phyloP scores from a whole-genome alignment of 2,888 invertebrate genomes.

The Piscicola geometra region DNA sequence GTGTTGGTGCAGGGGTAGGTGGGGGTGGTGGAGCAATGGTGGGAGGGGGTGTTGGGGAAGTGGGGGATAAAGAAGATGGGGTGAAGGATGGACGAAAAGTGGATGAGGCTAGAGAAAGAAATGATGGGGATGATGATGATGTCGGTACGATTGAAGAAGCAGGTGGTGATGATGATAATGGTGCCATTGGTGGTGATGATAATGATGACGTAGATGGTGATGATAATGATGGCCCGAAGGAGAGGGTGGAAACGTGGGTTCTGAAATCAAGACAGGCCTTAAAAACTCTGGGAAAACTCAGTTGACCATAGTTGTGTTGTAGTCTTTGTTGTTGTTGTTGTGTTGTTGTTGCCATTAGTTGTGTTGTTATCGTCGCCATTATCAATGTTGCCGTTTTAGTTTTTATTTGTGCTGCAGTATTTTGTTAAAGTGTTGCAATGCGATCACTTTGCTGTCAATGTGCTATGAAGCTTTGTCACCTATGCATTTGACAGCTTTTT shows the following conservation, averaged over 20 bases:
- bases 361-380: neutral
- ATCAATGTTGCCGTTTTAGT: neutral
- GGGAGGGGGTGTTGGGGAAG: slow-evolving; percentile 15
- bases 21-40: neutral
- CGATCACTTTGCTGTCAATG: no score
- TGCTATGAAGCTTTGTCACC: no score
- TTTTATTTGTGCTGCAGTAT: no score
- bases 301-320: neutral
- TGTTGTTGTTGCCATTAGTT: neutral
- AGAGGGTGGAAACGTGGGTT: slow-evolving; percentile 53
- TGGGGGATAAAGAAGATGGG: neutral
- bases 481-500: no score
- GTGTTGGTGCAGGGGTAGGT: neutral
- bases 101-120: neutral
- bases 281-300: slow-evolving; percentile 7
- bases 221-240: slow-evolving; percentile 43
- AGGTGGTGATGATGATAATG: neutral
- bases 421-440: no score
- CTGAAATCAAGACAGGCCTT: slow-evolving; percentile 47
- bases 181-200: neutral
- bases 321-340: no score
- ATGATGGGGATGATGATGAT: neutral
- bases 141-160: neutral
- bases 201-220: slow-evolving; percentile 13
- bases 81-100: neutral